A percentile compares a stretch with the other conserved stretches of the same genome.
phyloP scores from a whole-genome alignment of 2,113 vertebrate species.

The Python bivittatus region DNA sequence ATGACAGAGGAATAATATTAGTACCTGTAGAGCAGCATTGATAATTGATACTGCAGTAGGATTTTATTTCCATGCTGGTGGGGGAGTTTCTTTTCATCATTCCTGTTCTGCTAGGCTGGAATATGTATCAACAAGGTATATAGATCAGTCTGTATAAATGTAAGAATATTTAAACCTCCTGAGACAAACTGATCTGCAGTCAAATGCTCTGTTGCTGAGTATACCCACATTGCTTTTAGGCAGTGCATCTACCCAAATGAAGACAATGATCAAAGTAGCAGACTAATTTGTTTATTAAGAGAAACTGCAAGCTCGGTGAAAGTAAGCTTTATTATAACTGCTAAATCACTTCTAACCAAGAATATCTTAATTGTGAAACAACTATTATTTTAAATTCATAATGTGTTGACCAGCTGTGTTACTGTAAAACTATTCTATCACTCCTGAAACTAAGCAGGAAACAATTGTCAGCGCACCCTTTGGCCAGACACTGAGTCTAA shows the following conservation, averaged over 20 bases:
- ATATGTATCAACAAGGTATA: neutral
- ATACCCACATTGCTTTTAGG: neutral
- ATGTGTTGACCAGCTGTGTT: neutral
- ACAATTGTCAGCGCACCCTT: neutral
- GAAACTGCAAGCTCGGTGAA: neutral
- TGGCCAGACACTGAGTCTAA: neutral
- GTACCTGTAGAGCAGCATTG: neutral
- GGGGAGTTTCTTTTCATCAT: neutral
- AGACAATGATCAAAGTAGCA: neutral
- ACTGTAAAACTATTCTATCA: neutral
- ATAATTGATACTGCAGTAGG: neutral
- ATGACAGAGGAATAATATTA: neutral
- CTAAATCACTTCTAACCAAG: neutral
- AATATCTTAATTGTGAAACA: neutral
- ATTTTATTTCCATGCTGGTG: neutral
- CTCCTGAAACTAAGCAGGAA: neutral
- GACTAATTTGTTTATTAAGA: neutral
- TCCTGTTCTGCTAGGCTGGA: neutral
- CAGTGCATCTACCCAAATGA: neutral
- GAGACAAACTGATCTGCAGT: neutral
- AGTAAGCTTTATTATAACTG: neutral
- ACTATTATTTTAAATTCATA: neutral
- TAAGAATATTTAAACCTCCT: neutral
- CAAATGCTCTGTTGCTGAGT: neutral
- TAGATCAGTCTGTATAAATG: neutral